Conservation (phyloP, 2,888 invertebrate species). For the Atherix ibis region DNA sequence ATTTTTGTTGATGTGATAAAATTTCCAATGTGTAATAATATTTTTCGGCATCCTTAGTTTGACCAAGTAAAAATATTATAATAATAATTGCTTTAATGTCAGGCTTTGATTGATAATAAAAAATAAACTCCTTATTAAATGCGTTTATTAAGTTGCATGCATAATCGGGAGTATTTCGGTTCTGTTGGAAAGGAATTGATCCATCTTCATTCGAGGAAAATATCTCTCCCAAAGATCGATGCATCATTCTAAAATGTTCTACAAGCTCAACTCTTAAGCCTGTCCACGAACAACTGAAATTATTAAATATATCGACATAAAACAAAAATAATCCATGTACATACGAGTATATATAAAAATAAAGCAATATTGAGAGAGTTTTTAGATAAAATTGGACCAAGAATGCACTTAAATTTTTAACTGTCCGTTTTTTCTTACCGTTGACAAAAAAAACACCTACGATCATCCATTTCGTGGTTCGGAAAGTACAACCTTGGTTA, state of each 20-base stretch:
- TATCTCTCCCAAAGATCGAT: neutral
- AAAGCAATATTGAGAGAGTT: too few species aligned
- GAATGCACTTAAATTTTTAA: too few species aligned
- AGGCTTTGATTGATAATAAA: neutral
- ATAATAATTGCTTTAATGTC: neutral
- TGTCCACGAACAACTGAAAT: neutral
- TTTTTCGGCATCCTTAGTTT: neutral
- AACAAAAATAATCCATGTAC: too few species aligned
- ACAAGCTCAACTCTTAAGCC: neutral
- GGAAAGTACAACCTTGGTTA: too few species aligned
- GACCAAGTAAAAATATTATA: constrained; percentile 4
- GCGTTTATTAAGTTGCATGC: constrained; percentile 1
- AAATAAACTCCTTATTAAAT: constrained; percentile 3
- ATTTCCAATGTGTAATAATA: neutral
- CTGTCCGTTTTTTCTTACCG: too few species aligned
- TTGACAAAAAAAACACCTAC: too few species aligned
- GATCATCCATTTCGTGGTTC: too few species aligned
- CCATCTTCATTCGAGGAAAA: neutral
- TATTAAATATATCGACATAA: too few species aligned
- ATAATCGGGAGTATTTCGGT: neutral
- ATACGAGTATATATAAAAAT: too few species aligned
- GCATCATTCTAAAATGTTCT: neutral
- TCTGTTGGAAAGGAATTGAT: neutral
- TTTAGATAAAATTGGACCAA: too few species aligned
- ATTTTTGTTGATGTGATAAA: neutral